Percentiles rank a stretch among this genome's conserved stretches.
phyloP scores from a whole-genome alignment of 1,140 invertebrate species.

The Macrostomum lignano region DNA sequence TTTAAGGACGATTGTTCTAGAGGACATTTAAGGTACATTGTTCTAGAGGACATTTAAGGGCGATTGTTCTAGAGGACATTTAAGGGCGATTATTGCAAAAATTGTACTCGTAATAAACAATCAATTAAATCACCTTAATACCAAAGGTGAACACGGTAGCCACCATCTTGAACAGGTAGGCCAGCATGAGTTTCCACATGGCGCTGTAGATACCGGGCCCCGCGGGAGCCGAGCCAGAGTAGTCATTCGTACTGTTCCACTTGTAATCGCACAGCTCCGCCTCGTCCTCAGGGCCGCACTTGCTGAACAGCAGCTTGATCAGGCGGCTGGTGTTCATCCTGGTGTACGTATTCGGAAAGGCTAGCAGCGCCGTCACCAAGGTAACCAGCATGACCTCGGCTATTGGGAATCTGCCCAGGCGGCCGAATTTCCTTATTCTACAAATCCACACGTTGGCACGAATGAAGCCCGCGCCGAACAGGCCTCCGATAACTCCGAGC shows the following conservation, averaged over 20 bases:
- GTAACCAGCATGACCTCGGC: conserved; percentile 67
- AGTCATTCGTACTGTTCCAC: too few relatives aligned
- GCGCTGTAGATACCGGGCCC: conserved; percentile 56
- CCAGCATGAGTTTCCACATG: conserved; percentile 59
- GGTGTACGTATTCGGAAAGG: conserved; percentile 84
- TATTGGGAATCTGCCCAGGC: conserved; percentile 82
- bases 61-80: too few relatives aligned
- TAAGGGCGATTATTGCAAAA: too few relatives aligned
- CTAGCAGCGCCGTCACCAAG: conserved; percentile 61
- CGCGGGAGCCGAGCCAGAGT: conserved; percentile 50
- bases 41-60: too few relatives aligned
- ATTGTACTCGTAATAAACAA: too few relatives aligned
- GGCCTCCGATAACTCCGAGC: conserved; percentile 71
- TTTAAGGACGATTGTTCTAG: too few relatives aligned
- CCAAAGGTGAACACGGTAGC: conserved; percentile 95
- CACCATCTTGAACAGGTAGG: conserved; percentile 62
- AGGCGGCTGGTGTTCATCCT: conserved; percentile 82
- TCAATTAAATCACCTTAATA: too few relatives aligned
- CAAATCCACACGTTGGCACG: conserved; percentile 85
- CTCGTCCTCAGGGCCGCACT: conserved; percentile 67
- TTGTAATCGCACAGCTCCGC: conserved; percentile 67
- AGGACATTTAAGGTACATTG: too few relatives aligned
- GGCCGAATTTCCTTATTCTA: conserved; percentile 63
- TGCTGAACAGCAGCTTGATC: conserved; percentile 74
- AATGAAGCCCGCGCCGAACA: conserved; percentile 86